Conservation (phyloP, 2,797 vertebrate genomes). For the Brachyrhaphis roseni region DNA sequence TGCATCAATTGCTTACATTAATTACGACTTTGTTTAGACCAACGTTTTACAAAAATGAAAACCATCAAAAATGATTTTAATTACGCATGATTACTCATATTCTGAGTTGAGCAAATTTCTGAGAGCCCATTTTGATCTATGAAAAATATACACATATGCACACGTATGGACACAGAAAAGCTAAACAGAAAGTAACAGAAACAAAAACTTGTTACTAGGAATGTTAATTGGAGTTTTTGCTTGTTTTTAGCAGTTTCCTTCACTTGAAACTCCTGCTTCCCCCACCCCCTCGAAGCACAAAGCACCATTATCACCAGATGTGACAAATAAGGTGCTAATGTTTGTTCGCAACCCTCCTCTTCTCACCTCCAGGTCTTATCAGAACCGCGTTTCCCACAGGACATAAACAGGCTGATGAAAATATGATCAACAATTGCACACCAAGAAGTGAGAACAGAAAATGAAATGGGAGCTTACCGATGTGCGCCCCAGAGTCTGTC, state of each 20-base stretch:
- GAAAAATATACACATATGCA: neutral
- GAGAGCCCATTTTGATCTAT: neutral
- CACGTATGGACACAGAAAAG: neutral
- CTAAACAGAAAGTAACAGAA: neutral
- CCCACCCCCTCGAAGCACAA: neutral
- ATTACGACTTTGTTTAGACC: neutral
- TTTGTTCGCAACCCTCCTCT: slow-evolving; percentile 51
- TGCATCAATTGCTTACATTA: neutral
- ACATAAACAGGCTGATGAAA: slow-evolving; percentile 16
- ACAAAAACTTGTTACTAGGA: slow-evolving; percentile 19
- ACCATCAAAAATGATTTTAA: neutral
- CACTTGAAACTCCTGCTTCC: slow-evolving; percentile 15
- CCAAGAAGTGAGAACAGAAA: slow-evolving; percentile 5
- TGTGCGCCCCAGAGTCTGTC: slow-evolving; percentile 65
- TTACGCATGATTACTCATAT: neutral
- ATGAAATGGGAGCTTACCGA: slow-evolving; percentile 61
- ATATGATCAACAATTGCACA: slow-evolving; percentile 8
- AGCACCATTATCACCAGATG: slow-evolving; percentile 49
- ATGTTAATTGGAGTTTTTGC: slow-evolving; percentile 34
- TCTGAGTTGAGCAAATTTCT: neutral
- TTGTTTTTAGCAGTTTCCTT: slow-evolving; percentile 28
- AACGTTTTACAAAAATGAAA: neutral
- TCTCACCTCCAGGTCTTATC: slow-evolving; percentile 46
- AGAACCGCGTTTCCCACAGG: slow-evolving; percentile 18
- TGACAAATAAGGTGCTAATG: slow-evolving; percentile 56